Base-by-base conservation (phyloP, 2,113 vertebrate genomes). In the Rhizomys pruinosus region DNA sequence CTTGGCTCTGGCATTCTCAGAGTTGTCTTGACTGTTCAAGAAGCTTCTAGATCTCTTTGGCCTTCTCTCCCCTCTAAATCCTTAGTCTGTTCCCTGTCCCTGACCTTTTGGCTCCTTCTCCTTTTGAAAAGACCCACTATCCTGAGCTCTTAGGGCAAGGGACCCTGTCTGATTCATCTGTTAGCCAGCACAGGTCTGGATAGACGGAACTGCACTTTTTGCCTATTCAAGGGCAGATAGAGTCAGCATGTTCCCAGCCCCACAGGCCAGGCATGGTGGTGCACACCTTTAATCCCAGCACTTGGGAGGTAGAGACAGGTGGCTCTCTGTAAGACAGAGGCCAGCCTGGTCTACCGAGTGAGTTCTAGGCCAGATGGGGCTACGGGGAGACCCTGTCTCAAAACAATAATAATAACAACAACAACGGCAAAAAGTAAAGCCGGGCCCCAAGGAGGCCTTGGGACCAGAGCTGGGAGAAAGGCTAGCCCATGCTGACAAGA, bases 51-150 rank as follows among this genome's bases (percentile, higher is more conserved):
- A 64, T 78, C 20, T 6, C 59, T 44, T 57, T 29, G 2, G 42
- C 5, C 12, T 68, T 80, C 77, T 74, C 47, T 8, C 0, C 29
- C 10, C 23, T 84, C 66, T 15, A 29, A 63, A 72, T 15, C 22
- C n/a, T 92, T 23, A 15, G 2, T 47, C 63, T 23, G 9, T 77
- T 63, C 23, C 68, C 27, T 6, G 32, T 44, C 39, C 74, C 27
- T 25, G 10, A 72, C 72, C 12, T 23, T 25, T 77, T 66, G 25
- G 22, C 29, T 34, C 15, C 63, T 85, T 82, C 64, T 84, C 52
- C 72, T 42, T 95, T 69, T 68, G 73, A 88, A 78, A 81, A 95
- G 29, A 52, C 27, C 68, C 37, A 66, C 80, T 73, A 3, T 59
- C 55, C 39, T 55, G 61, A 64, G 68, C 15, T 52, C 69, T 0